A percentile compares a stretch with the other conserved stretches of the same genome.
These are phyloP conservation scores for Mimumesa dahlbomi DNA, from an alignment of 2,888 invertebrate species.

Conservation along the genomic window DNA sequence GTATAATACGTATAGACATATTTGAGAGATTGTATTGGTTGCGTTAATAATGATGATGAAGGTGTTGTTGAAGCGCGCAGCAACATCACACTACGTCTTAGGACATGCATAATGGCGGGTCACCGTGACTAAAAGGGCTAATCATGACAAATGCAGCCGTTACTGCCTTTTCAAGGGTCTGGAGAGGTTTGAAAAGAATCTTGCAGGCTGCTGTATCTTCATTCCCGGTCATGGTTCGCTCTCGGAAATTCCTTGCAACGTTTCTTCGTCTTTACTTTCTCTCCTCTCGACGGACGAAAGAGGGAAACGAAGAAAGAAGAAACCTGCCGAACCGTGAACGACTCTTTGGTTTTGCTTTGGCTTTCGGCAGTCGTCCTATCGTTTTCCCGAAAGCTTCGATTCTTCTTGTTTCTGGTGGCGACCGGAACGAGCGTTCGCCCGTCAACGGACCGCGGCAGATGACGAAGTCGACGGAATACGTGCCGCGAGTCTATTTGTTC, in stretches of 20 bases:
- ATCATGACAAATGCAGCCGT: slow-evolving; percentile 77
- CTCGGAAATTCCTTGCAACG: slow-evolving; percentile 17
- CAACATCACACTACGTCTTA: slow-evolving; percentile 42
- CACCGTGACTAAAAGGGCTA: slow-evolving; percentile 77
- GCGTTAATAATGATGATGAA: slow-evolving; percentile 60
- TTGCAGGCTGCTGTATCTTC: slow-evolving; percentile 23
- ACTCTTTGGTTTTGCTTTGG: not conserved
- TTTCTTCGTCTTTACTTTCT: slow-evolving; percentile 6
- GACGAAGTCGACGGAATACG: no score
- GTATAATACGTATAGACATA: no score
- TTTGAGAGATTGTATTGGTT: no score
- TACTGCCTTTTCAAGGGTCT: slow-evolving; percentile 58
- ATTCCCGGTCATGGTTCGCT: slow-evolving; percentile 21
- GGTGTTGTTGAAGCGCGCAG: slow-evolving; percentile 31
- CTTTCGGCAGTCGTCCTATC: not conserved
- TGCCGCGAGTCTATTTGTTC: no score
- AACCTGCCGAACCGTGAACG: slow-evolving; percentile 21
- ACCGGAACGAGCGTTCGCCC: no score
- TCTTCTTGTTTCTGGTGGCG: slow-evolving; percentile 5
- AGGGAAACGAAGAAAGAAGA: no score
- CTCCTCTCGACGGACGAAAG: not conserved
- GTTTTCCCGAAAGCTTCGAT: slow-evolving; percentile 13
- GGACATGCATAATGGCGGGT: slow-evolving; percentile 68
- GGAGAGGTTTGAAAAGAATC: slow-evolving; percentile 45
- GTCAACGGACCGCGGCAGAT: no score